Base-by-base conservation (phyloP, 2,113 vertebrate genomes). In the Gobiocypris rarus region DNA sequence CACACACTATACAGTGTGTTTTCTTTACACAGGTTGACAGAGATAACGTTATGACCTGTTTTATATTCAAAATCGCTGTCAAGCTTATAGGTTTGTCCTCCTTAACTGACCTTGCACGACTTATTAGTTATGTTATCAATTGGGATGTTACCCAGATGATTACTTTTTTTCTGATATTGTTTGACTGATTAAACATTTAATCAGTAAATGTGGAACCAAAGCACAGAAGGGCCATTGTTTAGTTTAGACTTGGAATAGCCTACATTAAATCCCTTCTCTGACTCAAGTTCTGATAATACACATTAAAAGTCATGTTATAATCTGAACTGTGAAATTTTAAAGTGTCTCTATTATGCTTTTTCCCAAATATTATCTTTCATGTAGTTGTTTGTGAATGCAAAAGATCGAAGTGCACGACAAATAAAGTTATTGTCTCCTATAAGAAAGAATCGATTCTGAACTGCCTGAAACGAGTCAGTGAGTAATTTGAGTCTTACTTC, bases 1-100 rank as follows among this genome's bases (percentile, higher is more conserved):
- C 79, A 86, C 31, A 56, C 8, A 69, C 15, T 34, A 48, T 79
- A 50, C 48, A 58, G 58, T 84, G 61, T 82, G 41, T 75, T 71
- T 56, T 34, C 19, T 65, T 70, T 70, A 80, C 48, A 76, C 24
- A 52, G 24, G 41, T 43, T 70, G 59, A 80, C 34, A 76, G 34
- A 52, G 24, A 52, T 43, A 34, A 24, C 58, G 43, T 9, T 41
- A 41, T 59, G 75, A 15, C 19, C 28, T 26, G 13, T 15, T 75
- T 56, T 56, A 58, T 59, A n/a, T 77, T 77, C 13, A 59, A 38
- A 52, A 31, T 28, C 15, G 50, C 73, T 58, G 17, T 54, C 52
- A 54, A 22, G 17, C n/a, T 28, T 58, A 17, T 19, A 7, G 28
- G 69, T 43, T 24, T 11, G 17, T 75, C 22, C 69, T 24, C 13